These are phyloP conservation scores for Drosophila histrio DNA, from an alignment of 2,888 invertebrate species.

Conservation along the genomic window DNA sequence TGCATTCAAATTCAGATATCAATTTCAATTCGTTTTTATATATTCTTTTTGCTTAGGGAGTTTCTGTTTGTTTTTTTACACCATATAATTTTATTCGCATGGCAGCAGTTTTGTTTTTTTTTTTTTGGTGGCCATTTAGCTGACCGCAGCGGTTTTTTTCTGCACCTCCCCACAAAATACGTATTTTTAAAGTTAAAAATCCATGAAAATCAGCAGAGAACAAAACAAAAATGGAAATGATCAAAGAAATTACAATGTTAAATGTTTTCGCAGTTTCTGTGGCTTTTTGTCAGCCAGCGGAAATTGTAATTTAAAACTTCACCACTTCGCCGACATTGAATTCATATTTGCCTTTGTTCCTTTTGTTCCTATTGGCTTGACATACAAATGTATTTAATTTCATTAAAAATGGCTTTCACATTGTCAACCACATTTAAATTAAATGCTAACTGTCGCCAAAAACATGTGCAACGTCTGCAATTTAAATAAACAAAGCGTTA, in stretches of 20 bases:
- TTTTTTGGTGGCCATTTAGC: conserved; percentile 61
- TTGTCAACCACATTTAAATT: conserved; percentile 38
- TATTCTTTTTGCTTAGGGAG: conserved; percentile 20
- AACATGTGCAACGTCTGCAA: conserved; percentile 29
- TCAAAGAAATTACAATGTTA: conserved; percentile 23
- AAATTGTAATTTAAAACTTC: conserved; percentile 66
- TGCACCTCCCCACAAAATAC: background rate
- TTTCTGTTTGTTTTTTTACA: conserved; percentile 17
- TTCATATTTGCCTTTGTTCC: conserved; percentile 12
- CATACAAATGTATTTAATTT: conserved; percentile 56
- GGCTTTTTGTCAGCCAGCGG: conserved; percentile 42
- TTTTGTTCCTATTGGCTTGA: conserved; percentile 8
- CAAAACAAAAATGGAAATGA: conserved; percentile 42
- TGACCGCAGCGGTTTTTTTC: conserved; percentile 50
- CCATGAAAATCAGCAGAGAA: conserved; percentile 56
- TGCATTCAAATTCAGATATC: conserved; percentile 43
- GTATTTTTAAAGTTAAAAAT: conserved; percentile 55
- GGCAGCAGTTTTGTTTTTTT: no score
- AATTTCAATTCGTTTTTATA: conserved; percentile 43
- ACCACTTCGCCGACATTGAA: conserved; percentile 16
- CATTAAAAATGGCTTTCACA: conserved; percentile 44
- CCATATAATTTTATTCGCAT: conserved; percentile 57
- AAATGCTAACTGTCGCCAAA: conserved; percentile 19
- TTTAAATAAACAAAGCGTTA: conserved; percentile 19
- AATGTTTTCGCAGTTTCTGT: conserved; percentile 29